These are phyloP conservation scores for Petroica traversi DNA, from an alignment of 2,113 vertebrate species.

Conservation along the genomic window DNA sequence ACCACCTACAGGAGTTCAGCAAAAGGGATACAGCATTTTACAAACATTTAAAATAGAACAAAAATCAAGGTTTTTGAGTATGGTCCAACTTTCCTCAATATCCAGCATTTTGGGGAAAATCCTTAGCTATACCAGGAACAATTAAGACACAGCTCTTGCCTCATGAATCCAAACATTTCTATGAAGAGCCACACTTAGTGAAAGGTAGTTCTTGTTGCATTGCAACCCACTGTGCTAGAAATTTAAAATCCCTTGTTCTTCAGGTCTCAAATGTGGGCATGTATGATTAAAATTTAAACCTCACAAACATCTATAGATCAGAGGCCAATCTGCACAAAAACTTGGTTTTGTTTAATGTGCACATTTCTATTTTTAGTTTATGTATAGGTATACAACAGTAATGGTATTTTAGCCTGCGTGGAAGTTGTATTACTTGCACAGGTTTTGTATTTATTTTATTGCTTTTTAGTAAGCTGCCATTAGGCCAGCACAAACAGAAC, in stretches of 20 bases:
- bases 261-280: neutral
- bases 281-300: neutral
- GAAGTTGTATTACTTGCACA: neutral
- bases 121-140: neutral
- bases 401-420: neutral
- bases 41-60: neutral
- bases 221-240: neutral
- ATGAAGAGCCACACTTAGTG: neutral
- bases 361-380: neutral
- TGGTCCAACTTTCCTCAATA: neutral
- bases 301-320: neutral
- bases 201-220: neutral
- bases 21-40: neutral
- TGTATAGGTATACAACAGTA: neutral
- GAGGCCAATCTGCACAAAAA: neutral
- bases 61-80: neutral
- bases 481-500: neutral
- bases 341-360: neutral
- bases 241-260: neutral
- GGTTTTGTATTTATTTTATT: neutral
- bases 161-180: neutral
- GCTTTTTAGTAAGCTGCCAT: neutral
- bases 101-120: neutral
- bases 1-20: constrained; percentile 38
- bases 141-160: neutral